Base-by-base conservation (phyloP, 2,888 invertebrate genomes). In the Drosophila lutescens region DNA sequence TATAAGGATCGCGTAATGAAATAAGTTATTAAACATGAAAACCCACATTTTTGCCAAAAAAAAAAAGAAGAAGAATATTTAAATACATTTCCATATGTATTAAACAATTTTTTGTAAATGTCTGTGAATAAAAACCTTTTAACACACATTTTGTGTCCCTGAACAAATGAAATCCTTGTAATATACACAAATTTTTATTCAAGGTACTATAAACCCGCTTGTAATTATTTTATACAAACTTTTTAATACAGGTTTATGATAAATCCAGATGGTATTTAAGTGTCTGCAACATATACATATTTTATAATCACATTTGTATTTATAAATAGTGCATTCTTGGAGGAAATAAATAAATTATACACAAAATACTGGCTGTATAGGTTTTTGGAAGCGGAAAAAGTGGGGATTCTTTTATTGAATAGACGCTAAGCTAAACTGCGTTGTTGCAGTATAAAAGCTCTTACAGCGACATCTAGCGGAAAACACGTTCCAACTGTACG, bases 271-370 rank as follows among this genome's bases (percentile, higher is more conserved):
- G 56, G 55, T 55, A 67, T 68, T 68, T 44, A 68, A 68, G 67
- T 68, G 61, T 62, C 47, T 40, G 36, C 49, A 44, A 68, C 32
- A 68, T 46, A 66, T 63, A 47, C 69, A 56, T 67, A 55, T 67
- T 68, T 67, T 67, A 36, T 67, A 67, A 47, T 55, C 54, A 67
- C 34, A 49, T 54, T 49, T 67, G 66, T 66, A 66, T 68, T 58
- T 70, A 68, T 70, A 34, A 38, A 54, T 41, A 47, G 26, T 58
- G 32, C 40, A 58, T 70, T 70, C 40, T 50, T 70, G 67, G 58
- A 70, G 68, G 51, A 70, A 70, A 68, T 70, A 57, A 68, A 57
- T 4, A 70, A 57, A 40, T 56, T 41, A 50, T 30, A 54, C 8
- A 49, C 23, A 36, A 47, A 47, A 38, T 12, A 26, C 23, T 44